Evolutionary conservation across 2,113 vertebrate species (phyloP).

Genomic region (Anthoscopus minutus): DNA sequence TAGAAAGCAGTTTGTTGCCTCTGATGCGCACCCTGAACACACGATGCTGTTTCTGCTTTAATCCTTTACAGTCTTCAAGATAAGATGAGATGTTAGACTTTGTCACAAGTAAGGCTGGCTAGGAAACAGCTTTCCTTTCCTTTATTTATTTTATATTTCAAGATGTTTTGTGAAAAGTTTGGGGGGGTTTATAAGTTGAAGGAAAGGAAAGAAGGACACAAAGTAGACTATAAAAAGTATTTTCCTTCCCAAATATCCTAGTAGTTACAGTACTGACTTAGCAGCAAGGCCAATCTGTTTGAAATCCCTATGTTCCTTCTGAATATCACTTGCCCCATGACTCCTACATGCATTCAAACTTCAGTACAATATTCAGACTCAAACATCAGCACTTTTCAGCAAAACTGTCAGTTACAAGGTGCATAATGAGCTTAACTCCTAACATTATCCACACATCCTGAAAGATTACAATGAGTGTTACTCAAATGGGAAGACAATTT

Average conservation of each 20-base stretch:
- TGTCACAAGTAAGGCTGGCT: not conserved
- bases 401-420: not conserved
- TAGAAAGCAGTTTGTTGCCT: not conserved
- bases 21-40: not conserved
- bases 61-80: not conserved
- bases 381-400: not conserved
- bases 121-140: not conserved
- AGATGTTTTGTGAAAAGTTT: not conserved
- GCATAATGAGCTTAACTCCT: not conserved
- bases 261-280: not conserved
- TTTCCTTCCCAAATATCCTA: not conserved
- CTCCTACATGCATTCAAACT: not conserved
- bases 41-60: not conserved
- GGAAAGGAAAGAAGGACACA: not conserved
- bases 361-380: not conserved
- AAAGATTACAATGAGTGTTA: not conserved
- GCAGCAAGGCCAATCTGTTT: not conserved
- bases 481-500: not conserved
- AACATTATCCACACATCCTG: not conserved
- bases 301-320: not conserved
- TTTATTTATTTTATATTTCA: not conserved
- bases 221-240: not conserved
- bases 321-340: not conserved
- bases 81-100: not conserved
- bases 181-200: fast-evolving